Evolutionary conservation across 1,140 invertebrate genomes (phyloP), one percentile per base, ranked within the genome.

Genomic region (Cydia fagiglandana): DNA sequence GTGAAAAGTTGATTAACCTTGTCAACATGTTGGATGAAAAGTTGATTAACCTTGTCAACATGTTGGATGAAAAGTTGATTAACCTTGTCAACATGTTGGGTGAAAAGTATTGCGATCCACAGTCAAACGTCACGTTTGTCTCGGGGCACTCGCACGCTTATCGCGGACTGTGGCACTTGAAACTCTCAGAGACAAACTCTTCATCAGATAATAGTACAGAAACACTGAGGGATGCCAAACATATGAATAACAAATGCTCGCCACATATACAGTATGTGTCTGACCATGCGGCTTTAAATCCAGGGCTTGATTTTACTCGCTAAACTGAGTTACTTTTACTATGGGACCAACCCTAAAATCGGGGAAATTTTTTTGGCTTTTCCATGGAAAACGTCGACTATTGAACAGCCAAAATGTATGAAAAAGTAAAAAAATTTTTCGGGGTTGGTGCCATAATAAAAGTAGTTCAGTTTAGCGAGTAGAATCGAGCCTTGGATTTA

Each of bases 111-210:
- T 17, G 66, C n/a, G 7, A 70, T 70, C 66, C 66, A 70, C 66
- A 41, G 66, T 70, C 66, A 70, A 70, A 70, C 17, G 12, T 66
- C 34, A 70, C 66, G 66, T 70, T n/a, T 41, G n/a, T 15, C 20
- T n/a, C 66, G 34, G n/a, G n/a, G 34, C 66, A 45, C 28, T 70
- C 30, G 64, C 66, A 70, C 66, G 66, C 66, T 70, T 70, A 38
- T 17, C n/a, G 30, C 66, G 66, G 66, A 17, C 66, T 70, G 30
- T 45, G 20, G 34, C 66, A 70, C 66, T 70, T n/a, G 12, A 38
- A 68, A 68, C 64, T 28, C 64, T 13, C 45, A 47, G 20, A 30
- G 24, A 30, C 7, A 15, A 66, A 66, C 13, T 13, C 28, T 34
- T 68, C 64, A 3, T 28, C 13, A 64, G 13, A 34, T 20, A 70